These are phyloP conservation scores for Megathymus violae DNA, from an alignment of 1,140 invertebrate species.

Conservation along the genomic window DNA sequence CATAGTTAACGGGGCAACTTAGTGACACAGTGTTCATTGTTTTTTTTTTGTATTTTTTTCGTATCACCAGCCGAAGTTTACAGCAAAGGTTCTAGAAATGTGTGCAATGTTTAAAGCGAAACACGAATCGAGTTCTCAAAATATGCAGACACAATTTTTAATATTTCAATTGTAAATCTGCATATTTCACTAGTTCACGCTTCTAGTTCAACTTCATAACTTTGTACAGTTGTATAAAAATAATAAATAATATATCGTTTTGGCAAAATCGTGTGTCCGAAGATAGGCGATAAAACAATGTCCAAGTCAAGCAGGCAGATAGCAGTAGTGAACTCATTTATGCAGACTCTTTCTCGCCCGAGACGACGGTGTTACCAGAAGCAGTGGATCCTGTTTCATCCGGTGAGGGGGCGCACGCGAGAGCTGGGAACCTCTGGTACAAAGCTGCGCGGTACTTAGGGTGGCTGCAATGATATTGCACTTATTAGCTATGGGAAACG, in stretches of 20 bases:
- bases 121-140: constrained; percentile 74
- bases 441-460: constrained; percentile 87
- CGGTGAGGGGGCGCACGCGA: constrained; percentile 81
- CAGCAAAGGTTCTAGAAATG: constrained; percentile 71
- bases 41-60: constrained; percentile 72
- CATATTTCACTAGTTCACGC: constrained; percentile 69
- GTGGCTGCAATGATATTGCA: constrained; percentile 78
- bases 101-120: constrained; percentile 76
- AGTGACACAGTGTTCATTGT: constrained; percentile 60
- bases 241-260: constrained; percentile 75
- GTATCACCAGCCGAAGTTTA: constrained; percentile 64
- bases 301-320: neutral
- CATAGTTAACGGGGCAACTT: constrained; percentile 64
- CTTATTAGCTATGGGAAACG: neutral
- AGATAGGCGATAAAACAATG: constrained; percentile 26
- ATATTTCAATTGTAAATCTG: constrained; percentile 40
- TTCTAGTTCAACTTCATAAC: constrained; percentile 70
- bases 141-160: constrained; percentile 51
- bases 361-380: constrained; percentile 83
- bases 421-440: constrained; percentile 86
- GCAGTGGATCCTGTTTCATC: constrained; percentile 84
- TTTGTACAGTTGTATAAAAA: constrained; percentile 80
- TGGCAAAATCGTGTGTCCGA: constrained; percentile 65
- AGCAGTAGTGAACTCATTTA: constrained; percentile 60
- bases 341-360: constrained; percentile 84